Conservation (phyloP, 2,888 invertebrate species). For the Macaria notata region DNA sequence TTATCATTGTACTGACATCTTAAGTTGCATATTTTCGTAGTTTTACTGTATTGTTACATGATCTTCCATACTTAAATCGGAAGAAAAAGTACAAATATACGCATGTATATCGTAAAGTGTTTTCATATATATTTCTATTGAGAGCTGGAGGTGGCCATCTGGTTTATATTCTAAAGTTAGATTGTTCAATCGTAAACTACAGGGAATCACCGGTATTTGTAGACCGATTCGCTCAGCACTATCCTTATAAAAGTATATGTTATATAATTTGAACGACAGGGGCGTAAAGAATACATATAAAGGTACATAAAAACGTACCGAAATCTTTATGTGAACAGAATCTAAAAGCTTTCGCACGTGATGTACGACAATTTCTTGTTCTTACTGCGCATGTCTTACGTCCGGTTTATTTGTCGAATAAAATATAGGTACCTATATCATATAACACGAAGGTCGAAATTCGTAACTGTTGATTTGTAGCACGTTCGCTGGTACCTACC, state of each 20-base stretch:
- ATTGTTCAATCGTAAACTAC: constrained; percentile 79
- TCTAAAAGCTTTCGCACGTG: constrained; percentile 31
- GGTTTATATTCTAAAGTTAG: constrained; percentile 82
- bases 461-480: constrained; percentile 44
- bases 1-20: no score
- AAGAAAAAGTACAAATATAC: no score
- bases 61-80: no score
- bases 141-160: constrained; percentile 75
- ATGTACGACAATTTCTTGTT: constrained; percentile 43
- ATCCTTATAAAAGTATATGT: constrained; percentile 30
- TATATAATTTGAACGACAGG: no score
- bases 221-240: constrained; percentile 48
- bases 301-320: constrained; percentile 4
- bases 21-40: no score
- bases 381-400: constrained; percentile 66
- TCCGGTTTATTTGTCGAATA: constrained; percentile 47
- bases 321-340: constrained; percentile 2
- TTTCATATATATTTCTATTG: constrained; percentile 69
- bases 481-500: constrained; percentile 2
- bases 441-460: constrained; percentile 27
- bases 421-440: constrained; percentile 35
- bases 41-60: no score
- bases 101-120: constrained; percentile 43
- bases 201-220: constrained; percentile 68
- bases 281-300: no score